Evolutionary conservation across 2,797 vertebrate genomes (phyloP).

Genomic region (Gobio occitaniae): DNA sequence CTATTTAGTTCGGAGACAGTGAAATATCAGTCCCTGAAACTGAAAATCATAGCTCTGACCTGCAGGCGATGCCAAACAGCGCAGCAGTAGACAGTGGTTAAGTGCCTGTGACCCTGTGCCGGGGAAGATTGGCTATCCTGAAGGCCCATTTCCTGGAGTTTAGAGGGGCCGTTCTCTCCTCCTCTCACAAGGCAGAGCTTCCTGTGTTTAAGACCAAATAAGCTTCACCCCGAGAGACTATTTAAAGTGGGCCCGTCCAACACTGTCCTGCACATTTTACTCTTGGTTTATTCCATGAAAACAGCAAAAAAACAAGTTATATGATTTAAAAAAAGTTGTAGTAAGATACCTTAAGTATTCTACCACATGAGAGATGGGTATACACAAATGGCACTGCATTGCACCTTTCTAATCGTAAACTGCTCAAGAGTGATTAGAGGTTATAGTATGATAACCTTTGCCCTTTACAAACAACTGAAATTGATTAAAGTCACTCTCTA

Average conservation of each 20-base stretch:
- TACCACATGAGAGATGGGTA: not conserved
- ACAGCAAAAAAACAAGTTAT: not conserved
- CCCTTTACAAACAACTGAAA: constrained; percentile 14
- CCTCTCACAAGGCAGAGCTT: constrained; percentile 88
- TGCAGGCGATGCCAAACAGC: not conserved
- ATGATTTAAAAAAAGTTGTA: not conserved
- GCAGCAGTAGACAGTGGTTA: constrained; percentile 45
- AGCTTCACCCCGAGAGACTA: constrained; percentile 58
- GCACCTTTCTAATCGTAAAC: not conserved
- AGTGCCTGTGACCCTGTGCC: constrained; percentile 68
- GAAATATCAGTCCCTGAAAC: not conserved
- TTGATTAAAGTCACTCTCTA: constrained; percentile 12
- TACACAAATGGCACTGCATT: not conserved
- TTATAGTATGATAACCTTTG: constrained; percentile 23
- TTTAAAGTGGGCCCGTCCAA: constrained; percentile 11
- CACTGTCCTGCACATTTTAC: not conserved
- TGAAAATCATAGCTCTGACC: not conserved
- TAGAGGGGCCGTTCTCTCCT: constrained; percentile 87
- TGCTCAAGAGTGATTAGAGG: constrained; percentile 6
- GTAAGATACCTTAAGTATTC: not conserved
- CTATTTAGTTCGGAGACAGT: constrained; percentile 8
- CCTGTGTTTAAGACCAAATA: constrained; percentile 80
- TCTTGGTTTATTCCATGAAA: not conserved
- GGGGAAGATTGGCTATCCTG: constrained; percentile 92
- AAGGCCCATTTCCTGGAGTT: constrained; percentile 93